Base-by-base conservation (phyloP, 2,888 invertebrate species). In the Conus canariensis region DNA sequence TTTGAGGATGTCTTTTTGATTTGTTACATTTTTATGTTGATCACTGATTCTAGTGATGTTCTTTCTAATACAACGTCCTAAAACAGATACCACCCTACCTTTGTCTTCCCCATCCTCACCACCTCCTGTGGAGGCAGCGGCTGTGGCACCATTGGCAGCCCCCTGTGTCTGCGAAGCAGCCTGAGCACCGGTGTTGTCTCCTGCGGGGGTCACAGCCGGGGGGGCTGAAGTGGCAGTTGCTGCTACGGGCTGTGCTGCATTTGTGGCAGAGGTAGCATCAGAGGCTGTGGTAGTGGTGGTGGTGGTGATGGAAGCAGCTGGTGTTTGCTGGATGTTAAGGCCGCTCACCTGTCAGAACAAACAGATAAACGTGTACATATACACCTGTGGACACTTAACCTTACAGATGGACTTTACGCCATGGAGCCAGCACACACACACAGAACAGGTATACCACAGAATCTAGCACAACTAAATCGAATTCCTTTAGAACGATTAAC, bases 131-230 rank as follows among this genome's bases (percentile, higher is more conserved):
- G 70, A 70, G 70, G 70, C 56, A 22, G 82, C 7, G 9, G 82
- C 56, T 19, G 82, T 25, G 58, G 82, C 58, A 3, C 82, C 82
- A 83, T 19, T 83, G 82, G 82, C 82, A 5, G 58, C 82, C 6
- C 22, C 82, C 58, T 16, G 82, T 56, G 56, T 12, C 82, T 56
- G 82, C 2, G 56, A 58, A 4, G 82, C 10, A 9, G 82, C 82
- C 82, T 83, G 82, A 8, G 82, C 82, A 22, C 19, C 82, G 25
- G 82, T 22, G 16, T 83, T 83, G 82, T 83, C 82, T 19, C 82
- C 82, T 19, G 82, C 14, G 2, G 82, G 7, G 8, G 82, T 83
- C 19, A 83, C 58, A 8, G 82, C 58, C 8, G 14, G 56, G 7
- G 82, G 82, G 19, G 58, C 82, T 19, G 82, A 58, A 7, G 56